phyloP scores from a whole-genome alignment of 2,888 invertebrate genomes.

The Microctonus brassicae region DNA sequence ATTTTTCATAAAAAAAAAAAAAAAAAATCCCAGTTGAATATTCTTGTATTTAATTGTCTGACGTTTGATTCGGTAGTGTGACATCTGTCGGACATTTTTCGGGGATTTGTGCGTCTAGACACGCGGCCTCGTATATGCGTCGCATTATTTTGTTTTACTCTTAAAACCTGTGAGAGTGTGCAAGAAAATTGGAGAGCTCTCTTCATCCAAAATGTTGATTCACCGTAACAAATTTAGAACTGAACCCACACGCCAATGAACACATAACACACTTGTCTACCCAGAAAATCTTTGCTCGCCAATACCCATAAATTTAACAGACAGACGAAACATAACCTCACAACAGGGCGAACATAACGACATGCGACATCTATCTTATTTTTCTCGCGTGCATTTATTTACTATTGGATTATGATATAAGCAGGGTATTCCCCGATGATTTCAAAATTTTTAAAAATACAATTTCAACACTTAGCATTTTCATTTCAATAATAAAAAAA shows the following conservation, averaged over 20 bases:
- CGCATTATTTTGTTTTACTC: constrained; percentile 16
- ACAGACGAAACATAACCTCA: constrained; percentile 56
- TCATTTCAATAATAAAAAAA: too few relatives aligned
- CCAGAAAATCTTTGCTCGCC: constrained; percentile 43
- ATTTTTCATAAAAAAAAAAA: not conserved
- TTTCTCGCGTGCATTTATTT: not conserved
- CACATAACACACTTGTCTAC: constrained; percentile 46
- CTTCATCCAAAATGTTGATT: constrained; percentile 55
- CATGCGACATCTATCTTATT: not conserved
- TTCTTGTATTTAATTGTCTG: constrained; percentile 2
- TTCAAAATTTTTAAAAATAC: not conserved
- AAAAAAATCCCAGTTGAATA: not conserved
- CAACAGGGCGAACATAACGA: not conserved
- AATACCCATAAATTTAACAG: constrained; percentile 59
- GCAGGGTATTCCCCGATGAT: not conserved
- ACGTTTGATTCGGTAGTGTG: constrained; percentile 17
- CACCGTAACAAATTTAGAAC: constrained; percentile 62
- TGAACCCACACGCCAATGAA: constrained; percentile 58
- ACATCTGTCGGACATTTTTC: constrained; percentile 42
- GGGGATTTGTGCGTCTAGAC: constrained; percentile 65
- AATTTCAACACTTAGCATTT: too few relatives aligned
- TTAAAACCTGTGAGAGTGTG: not conserved
- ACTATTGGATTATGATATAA: not conserved
- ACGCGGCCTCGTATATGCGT: constrained; percentile 38
- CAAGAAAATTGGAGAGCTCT: not conserved